These are phyloP conservation scores for Drosophila greeni DNA, from an alignment of 2,888 invertebrate species.

Conservation along the genomic window DNA sequence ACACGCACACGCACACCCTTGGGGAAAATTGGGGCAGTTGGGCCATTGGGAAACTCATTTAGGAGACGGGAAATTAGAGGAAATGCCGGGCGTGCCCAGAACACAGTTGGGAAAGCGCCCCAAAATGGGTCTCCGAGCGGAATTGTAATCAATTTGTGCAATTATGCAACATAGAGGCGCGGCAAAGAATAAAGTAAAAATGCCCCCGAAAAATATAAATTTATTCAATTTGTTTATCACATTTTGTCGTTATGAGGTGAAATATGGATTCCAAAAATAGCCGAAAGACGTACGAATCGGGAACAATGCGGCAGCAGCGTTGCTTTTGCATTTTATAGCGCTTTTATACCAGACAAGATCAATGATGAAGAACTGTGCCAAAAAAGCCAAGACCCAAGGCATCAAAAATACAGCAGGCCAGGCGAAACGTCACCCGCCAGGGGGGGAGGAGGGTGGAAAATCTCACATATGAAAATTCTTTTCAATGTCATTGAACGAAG, in stretches of 20 bases:
- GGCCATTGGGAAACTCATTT: conserved; percentile 54
- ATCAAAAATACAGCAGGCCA: conserved; percentile 36
- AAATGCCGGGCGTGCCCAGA: conserved; percentile 43
- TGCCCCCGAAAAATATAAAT: conserved; percentile 13
- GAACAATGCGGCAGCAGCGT: conserved; percentile 34
- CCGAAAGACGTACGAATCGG: conserved; percentile 38
- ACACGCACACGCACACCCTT: conserved; percentile 1
- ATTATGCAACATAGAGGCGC: conserved; percentile 59
- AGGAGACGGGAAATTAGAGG: conserved; percentile 57
- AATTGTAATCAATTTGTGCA: conserved; percentile 69
- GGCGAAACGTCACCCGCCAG: conserved; percentile 52
- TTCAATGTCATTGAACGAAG: conserved; percentile 71
- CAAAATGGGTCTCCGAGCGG: conserved; percentile 1
- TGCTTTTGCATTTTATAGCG: conserved; percentile 45
- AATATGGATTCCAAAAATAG: conserved; percentile 44
- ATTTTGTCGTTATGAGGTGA: conserved; percentile 19
- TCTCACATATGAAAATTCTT: conserved; percentile 54
- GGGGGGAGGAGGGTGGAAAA: neutral
- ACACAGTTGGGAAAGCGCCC: conserved; percentile 20
- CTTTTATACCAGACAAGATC: conserved; percentile 44
- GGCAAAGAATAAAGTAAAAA: conserved; percentile 11
- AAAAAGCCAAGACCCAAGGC: conserved; percentile 26
- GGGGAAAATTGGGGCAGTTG: conserved; percentile 19
- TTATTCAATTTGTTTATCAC: conserved; percentile 35
- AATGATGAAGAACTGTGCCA: conserved; percentile 44